Evolutionary conservation across 2,888 invertebrate species (phyloP).

Genomic region (Keiferia lycopersicella): DNA sequence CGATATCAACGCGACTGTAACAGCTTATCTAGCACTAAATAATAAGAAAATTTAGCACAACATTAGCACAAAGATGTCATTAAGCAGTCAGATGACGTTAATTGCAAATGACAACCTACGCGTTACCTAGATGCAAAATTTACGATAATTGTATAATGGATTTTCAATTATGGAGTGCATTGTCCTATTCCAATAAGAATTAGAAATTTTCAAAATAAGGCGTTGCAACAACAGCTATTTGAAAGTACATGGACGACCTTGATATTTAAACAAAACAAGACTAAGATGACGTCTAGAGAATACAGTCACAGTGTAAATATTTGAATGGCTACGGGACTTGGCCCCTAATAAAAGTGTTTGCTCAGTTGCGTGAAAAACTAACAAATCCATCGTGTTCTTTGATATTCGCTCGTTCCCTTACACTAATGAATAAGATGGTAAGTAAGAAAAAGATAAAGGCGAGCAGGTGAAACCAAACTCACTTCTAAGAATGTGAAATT

Average conservation of each 20-base stretch:
- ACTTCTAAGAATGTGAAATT: background rate
- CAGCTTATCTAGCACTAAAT: background rate
- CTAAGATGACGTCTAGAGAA: background rate
- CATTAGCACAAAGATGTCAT: conserved; percentile 6
- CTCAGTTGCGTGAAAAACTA: conserved; percentile 14
- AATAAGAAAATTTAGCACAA: background rate
- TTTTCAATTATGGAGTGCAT: background rate
- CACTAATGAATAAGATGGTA: background rate
- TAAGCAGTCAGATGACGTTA: background rate
- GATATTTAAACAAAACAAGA: background rate
- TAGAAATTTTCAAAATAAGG: background rate
- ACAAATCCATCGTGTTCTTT: conserved; percentile 3
- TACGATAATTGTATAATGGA: background rate
- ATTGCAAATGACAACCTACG: conserved; percentile 17
- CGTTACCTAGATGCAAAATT: background rate
- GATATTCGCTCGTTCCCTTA: background rate
- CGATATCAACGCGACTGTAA: background rate
- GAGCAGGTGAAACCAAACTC: conserved; percentile 6
- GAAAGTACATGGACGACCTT: background rate
- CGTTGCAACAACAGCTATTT: background rate
- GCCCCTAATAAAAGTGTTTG: conserved; percentile 13
- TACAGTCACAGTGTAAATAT: background rate
- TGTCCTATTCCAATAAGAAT: background rate
- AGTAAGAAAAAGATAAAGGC: conserved; percentile 4
- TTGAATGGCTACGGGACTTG: background rate